Conservation (phyloP, 1,140 invertebrate genomes). For the Vanessa atalanta region DNA sequence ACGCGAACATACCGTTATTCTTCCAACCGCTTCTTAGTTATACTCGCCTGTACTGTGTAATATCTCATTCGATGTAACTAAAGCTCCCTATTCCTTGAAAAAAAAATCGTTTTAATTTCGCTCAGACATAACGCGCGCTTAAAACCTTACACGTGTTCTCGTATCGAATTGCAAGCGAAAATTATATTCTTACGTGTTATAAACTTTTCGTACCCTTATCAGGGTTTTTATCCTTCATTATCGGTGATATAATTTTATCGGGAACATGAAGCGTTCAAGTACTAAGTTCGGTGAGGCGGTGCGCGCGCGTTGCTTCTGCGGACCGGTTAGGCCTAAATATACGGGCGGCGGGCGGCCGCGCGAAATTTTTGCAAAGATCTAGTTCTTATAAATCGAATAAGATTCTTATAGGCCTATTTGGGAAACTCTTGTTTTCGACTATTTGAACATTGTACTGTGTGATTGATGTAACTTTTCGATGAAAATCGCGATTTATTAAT, state of each 20-base stretch:
- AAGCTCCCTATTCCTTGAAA: background rate
- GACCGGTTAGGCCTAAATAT: constrained; percentile 62
- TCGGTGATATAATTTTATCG: constrained; percentile 47
- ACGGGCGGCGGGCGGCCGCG: constrained; percentile 52
- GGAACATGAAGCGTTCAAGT: constrained; percentile 40
- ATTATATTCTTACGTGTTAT: constrained; percentile 33
- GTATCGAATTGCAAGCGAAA: constrained; percentile 25
- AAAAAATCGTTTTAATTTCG: background rate
- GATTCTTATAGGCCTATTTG: constrained; percentile 72
- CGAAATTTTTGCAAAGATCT: constrained; percentile 62
- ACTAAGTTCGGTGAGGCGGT: constrained; percentile 36
- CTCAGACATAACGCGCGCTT: background rate
- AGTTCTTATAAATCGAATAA: constrained; percentile 56
- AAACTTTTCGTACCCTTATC: constrained; percentile 47
- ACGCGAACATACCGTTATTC: background rate
- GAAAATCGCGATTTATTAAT: constrained; percentile 38
- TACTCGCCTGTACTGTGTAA: background rate
- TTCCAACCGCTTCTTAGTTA: background rate
- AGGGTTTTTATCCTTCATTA: constrained; percentile 44
- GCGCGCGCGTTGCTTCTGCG: constrained; percentile 46
- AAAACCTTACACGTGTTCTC: constrained; percentile 30
- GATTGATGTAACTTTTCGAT: constrained; percentile 48
- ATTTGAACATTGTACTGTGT: constrained; percentile 43
- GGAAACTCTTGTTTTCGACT: constrained; percentile 39
- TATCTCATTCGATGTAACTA: background rate